phyloP scores from a whole-genome alignment of 2,113 vertebrate genomes.

The Ameiurus melas region DNA sequence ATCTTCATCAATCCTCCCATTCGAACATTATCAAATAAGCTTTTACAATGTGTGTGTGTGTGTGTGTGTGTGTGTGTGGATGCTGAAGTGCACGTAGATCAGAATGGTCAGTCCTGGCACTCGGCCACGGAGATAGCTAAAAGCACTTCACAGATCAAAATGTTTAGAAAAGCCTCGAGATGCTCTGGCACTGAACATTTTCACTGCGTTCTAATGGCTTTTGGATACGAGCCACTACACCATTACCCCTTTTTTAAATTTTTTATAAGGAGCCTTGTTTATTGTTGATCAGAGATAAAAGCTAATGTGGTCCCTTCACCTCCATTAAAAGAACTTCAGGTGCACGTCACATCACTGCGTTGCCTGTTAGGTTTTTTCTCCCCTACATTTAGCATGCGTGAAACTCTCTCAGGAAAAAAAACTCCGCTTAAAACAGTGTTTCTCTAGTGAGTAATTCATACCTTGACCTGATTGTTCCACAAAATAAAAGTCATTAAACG shows the following conservation, averaged over 20 bases:
- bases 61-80: background rate
- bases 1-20: no score
- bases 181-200: background rate
- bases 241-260: no score
- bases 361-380: background rate
- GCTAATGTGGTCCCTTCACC: background rate
- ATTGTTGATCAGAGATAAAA: background rate
- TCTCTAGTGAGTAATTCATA: background rate
- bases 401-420: background rate
- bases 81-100: background rate
- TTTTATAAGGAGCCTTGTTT: background rate
- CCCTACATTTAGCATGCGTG: background rate
- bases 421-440: background rate
- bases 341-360: background rate
- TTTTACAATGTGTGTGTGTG: background rate
- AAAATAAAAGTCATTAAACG: background rate
- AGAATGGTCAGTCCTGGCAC: background rate
- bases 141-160: constrained; percentile 3
- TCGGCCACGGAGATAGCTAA: background rate
- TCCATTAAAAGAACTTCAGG: background rate
- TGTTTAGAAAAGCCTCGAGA: background rate
- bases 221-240: background rate
- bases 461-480: background rate
- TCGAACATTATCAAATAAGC: background rate
- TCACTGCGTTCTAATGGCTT: background rate